Evolutionary conservation across 2,797 vertebrate species (phyloP), one percentile per base, ranked within the genome.

Genomic region (Varecia variegata): DNA sequence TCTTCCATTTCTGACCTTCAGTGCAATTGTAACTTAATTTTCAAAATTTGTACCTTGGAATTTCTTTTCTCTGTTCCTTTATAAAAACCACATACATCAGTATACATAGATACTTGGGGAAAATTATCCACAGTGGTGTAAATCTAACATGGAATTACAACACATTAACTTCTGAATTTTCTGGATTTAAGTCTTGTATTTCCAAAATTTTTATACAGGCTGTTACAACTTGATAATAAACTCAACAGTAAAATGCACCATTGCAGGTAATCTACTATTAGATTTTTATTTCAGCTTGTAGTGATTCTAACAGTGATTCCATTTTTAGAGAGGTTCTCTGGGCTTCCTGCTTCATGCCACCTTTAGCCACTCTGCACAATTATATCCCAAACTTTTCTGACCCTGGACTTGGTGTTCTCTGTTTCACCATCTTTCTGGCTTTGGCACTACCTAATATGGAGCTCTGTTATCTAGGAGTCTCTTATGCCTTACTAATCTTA

Each of bases 121-220:
- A 67, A 93, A 95, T 92, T 89, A 96, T 79, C 47, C 47, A 27
- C n/a, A 5, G 15, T 80, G 74, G 54, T 90, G 25, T 87, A 90
- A 83, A 88, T 89, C 96, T 97, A 88, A 67, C 93, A 90, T 97
- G 81, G 87, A 97, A 87, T 96, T 94, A 30, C 98, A 92, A 80
- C 58, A 87, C 96, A 92, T 89, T 85, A 60, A 38, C 21, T 93
- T 93, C 74, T 67, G 0, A 85, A 40, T 56, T 90, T 93, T 88
- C 45, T 3, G 70, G 73, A 21, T 67, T 54, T 93, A 84, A 80
- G 13, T 62, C 15, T 74, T 83, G 0, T 68, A 10, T 76, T 87
- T 92, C 14, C 5, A 70, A 5, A 87, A 70, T 68, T 94, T 77
- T 83, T 68, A 52, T 60, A 67, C 17, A 47, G 20, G 17, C 8